Evolutionary conservation across 2,797 vertebrate species (phyloP).

Genomic region (Macropodus opercularis): DNA sequence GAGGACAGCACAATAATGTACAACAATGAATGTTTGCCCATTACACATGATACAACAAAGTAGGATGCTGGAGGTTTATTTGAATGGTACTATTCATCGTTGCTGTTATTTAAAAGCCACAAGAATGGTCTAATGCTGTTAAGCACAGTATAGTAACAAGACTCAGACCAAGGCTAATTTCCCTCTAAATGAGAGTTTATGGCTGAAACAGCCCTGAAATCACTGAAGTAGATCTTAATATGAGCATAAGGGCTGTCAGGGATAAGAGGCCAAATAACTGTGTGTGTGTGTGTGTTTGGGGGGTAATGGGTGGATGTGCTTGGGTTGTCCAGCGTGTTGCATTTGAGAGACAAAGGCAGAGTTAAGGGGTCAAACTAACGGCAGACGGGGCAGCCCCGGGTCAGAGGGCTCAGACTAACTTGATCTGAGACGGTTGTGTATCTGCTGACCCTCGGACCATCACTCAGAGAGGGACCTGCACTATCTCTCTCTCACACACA

Average conservation of each 20-base stretch:
- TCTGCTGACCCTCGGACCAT: constrained; percentile 60
- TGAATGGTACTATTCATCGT: constrained; percentile 77
- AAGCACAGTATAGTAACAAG: constrained; percentile 78
- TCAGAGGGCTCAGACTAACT: constrained; percentile 78
- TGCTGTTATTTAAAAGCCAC: constrained; percentile 80
- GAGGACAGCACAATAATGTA: constrained; percentile 59
- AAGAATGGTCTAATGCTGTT: constrained; percentile 81
- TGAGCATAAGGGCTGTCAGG: constrained; percentile 79
- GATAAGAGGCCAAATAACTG: constrained; percentile 72
- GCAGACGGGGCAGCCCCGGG: constrained; percentile 74
- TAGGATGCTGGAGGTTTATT: constrained; percentile 67
- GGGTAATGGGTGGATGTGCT: constrained; percentile 24
- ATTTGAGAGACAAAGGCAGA: constrained; percentile 71
- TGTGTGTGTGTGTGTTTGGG: constrained; percentile 43
- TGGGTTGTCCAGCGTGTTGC: constrained; percentile 49
- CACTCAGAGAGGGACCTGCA: constrained; percentile 38
- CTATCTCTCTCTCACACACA: constrained; percentile 26
- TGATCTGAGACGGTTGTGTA: constrained; percentile 75
- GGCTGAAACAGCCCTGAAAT: constrained; percentile 79
- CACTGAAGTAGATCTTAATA: constrained; percentile 84
- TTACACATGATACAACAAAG: constrained; percentile 62
- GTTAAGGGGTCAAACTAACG: constrained; percentile 81
- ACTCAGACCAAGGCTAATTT: constrained; percentile 78
- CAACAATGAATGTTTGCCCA: constrained; percentile 67
- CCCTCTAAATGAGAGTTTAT: constrained; percentile 85